Conservation (phyloP, 2,888 invertebrate species). For the Amphimallon solstitiale region DNA sequence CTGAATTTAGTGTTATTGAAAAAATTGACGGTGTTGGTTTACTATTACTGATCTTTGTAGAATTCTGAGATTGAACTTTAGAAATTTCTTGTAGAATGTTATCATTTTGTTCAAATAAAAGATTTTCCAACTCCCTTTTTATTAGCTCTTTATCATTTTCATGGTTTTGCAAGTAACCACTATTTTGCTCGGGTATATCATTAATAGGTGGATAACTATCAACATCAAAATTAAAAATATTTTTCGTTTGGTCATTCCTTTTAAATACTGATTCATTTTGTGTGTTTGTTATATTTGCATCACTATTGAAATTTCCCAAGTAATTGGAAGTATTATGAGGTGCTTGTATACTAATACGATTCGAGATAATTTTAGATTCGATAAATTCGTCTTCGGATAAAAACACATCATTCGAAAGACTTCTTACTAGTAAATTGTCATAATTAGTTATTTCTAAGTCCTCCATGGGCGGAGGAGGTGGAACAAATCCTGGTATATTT, state of each 20-base stretch:
- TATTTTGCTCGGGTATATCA: too few relatives aligned
- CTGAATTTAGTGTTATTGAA: conserved; percentile 16
- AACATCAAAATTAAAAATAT: too few relatives aligned
- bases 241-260: too few relatives aligned
- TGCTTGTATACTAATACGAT: neutral
- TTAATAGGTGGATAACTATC: too few relatives aligned
- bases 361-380: neutral
- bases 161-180: too few relatives aligned
- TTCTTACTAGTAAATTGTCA: neutral
- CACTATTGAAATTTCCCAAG: too few relatives aligned
- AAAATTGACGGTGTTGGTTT: conserved; percentile 13
- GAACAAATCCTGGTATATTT: conserved; percentile 5
- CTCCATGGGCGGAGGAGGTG: conserved; percentile 28
- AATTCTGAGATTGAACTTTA: neutral
- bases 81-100: neutral
- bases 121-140: neutral
- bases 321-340: too few relatives aligned
- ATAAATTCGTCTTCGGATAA: neutral
- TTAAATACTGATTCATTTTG: too few relatives aligned
- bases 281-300: too few relatives aligned
- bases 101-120: neutral
- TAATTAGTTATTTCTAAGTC: neutral
- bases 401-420: conserved; percentile 20
- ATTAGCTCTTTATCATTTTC: too few relatives aligned
- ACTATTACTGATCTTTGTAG: neutral